phyloP scores from a whole-genome alignment of 2,113 vertebrate species.

The Solenodon paradoxus region DNA sequence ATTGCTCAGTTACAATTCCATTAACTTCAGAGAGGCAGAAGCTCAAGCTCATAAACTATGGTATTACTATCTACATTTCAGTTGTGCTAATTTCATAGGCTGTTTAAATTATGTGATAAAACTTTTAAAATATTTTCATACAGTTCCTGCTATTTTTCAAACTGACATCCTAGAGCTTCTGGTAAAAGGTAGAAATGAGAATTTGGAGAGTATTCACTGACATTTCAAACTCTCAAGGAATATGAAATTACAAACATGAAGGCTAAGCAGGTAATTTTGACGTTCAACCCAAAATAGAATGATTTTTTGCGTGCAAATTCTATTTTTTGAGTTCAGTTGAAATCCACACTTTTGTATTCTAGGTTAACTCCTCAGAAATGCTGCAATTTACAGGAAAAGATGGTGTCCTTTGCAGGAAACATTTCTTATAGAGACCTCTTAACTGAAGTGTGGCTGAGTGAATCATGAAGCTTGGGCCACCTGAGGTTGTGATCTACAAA shows the following conservation, averaged over 20 bases:
- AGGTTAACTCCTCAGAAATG: constrained; percentile 1
- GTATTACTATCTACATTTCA: neutral
- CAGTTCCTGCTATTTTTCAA: constrained; percentile 64
- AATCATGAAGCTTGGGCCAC: constrained; percentile 28
- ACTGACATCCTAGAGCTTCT: constrained; percentile 52
- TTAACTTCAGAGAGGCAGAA: neutral
- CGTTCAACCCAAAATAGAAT: constrained; percentile 67
- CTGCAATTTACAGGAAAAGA: constrained; percentile 53
- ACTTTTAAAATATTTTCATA: constrained; percentile 66
- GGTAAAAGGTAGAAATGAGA: constrained; percentile 63
- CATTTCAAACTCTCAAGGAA: constrained; percentile 71
- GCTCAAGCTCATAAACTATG: neutral
- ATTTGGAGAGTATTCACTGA: constrained; percentile 63
- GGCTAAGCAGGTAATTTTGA: constrained; percentile 68
- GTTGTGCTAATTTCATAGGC: constrained; percentile 46
- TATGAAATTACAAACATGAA: constrained; percentile 75
- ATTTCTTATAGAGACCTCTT: neutral
- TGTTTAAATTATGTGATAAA: constrained; percentile 67
- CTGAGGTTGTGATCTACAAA: constrained; percentile 28
- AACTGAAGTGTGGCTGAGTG: constrained; percentile 28
- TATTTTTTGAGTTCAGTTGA: constrained; percentile 7
- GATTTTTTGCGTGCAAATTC: constrained; percentile 66
- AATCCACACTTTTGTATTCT: constrained; percentile 27
- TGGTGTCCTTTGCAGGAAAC: constrained; percentile 52
- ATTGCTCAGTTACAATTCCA: neutral